phyloP scores from a whole-genome alignment of 2,113 vertebrate genomes.

The Ageneiosus marmoratus region DNA sequence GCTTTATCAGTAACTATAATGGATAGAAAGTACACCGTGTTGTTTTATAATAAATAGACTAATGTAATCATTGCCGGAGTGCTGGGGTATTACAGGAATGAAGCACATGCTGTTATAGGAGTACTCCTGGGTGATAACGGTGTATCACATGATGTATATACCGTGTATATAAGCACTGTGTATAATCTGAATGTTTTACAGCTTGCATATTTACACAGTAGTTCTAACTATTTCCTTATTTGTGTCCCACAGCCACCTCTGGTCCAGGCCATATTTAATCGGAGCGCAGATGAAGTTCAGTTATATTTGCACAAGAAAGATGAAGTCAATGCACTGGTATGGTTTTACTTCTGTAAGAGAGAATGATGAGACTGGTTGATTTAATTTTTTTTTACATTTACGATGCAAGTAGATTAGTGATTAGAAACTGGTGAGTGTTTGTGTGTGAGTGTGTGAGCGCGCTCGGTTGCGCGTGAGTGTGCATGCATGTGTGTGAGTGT shows the following conservation, averaged over 20 bases:
- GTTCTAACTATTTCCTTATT: neutral
- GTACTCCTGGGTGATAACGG: no score
- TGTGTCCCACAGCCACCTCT: slow-evolving; percentile 80
- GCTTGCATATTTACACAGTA: neutral
- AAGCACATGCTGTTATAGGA: no score
- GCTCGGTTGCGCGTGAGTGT: no score
- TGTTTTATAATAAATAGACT: no score
- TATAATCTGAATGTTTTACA: neutral
- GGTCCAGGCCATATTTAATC: slow-evolving; percentile 97
- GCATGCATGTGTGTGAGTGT: no score
- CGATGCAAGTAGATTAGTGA: neutral
- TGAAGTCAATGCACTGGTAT: slow-evolving; percentile 93
- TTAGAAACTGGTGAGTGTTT: neutral
- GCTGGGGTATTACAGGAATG: no score
- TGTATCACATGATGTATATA: no score
- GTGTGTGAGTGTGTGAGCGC: no score
- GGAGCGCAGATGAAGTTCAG: slow-evolving; percentile 90
- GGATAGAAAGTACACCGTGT: no score
- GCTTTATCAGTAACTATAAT: no score
- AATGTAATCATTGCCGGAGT: no score
- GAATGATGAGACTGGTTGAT: neutral
- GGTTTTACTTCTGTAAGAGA: slow-evolving; percentile 23
- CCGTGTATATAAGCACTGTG: neutral
- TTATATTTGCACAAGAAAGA: slow-evolving; percentile 88
- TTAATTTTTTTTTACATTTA: no score